phyloP scores from a whole-genome alignment of 2,113 vertebrate genomes.

The Otus sunia region DNA sequence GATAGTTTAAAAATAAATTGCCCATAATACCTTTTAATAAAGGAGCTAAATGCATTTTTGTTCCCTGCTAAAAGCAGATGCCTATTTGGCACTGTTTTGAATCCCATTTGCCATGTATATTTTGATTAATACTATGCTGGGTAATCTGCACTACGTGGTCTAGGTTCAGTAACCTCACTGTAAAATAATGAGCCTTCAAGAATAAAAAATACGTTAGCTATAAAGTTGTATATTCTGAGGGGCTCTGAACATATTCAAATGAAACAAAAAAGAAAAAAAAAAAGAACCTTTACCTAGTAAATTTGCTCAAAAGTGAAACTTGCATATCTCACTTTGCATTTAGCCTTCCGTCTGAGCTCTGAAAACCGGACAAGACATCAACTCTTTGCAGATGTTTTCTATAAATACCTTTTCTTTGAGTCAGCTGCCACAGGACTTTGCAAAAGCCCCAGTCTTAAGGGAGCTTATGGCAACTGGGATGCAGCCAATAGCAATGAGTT shows the following conservation, averaged over 20 bases:
- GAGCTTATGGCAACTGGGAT: slow-evolving; percentile 74
- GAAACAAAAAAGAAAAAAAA: slow-evolving; percentile 55
- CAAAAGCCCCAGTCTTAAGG: slow-evolving; percentile 78
- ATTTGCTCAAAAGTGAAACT: slow-evolving; percentile 77
- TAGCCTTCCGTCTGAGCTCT: slow-evolving; percentile 78
- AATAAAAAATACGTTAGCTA: slow-evolving; percentile 85
- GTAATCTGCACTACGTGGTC: slow-evolving; percentile 71
- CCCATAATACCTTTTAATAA: slow-evolving; percentile 77
- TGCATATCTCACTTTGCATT: slow-evolving; percentile 79
- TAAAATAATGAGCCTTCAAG: slow-evolving; percentile 94
- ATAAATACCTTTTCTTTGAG: slow-evolving; percentile 82
- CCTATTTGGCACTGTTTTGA: slow-evolving; percentile 77
- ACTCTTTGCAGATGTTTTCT: slow-evolving; percentile 82
- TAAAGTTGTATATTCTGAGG: slow-evolving; percentile 79
- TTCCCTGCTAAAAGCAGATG: slow-evolving; percentile 74
- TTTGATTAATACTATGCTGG: slow-evolving; percentile 89
- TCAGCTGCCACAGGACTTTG: slow-evolving; percentile 68
- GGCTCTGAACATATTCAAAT: slow-evolving; percentile 81
- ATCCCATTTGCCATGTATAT: slow-evolving; percentile 81
- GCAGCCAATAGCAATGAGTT: slow-evolving; percentile 78
- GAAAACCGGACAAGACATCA: slow-evolving; percentile 77
- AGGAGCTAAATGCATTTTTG: slow-evolving; percentile 69
- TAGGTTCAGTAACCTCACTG: slow-evolving; percentile 82
- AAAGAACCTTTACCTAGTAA: slow-evolving; percentile 81
- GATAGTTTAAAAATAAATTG: slow-evolving; percentile 78